Conservation (phyloP, 2,888 invertebrate species). For the Rhynchonema sp. region DNA sequence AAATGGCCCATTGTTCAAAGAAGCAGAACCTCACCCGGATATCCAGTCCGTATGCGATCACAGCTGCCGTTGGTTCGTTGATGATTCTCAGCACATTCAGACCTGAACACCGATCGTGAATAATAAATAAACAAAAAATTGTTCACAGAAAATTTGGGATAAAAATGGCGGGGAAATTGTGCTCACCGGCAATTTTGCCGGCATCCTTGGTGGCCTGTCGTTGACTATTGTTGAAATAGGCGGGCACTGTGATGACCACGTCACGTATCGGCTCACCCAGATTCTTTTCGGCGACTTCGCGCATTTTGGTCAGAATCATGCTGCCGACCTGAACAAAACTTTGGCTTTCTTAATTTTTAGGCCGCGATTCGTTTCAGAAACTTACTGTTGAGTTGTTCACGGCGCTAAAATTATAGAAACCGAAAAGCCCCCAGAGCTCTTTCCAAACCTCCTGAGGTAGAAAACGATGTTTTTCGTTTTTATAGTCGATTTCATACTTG, state of each 20-base stretch:
- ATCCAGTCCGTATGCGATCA: conserved; percentile 5
- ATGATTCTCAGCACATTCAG: neutral
- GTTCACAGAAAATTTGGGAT: too few species aligned
- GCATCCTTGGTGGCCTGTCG: conserved; percentile 95
- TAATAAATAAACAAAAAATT: too few species aligned
- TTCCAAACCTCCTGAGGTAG: neutral
- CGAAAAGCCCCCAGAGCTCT: conserved; percentile 40
- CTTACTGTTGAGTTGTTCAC: conserved; percentile 39
- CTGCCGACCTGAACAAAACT: conserved; percentile 86
- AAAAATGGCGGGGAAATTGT: too few species aligned
- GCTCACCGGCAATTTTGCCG: conserved; percentile 70
- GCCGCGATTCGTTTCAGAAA: conserved; percentile 85
- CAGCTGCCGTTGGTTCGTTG: conserved; percentile 20
- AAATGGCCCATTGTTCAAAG: too few species aligned
- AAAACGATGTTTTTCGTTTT: neutral
- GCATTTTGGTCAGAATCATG: conserved; percentile 91
- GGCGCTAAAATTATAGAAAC: conserved; percentile 6
- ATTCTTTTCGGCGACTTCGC: conserved; percentile 89
- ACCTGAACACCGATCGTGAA: too few species aligned
- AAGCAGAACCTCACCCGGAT: conserved; percentile 5
- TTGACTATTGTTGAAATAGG: conserved; percentile 94
- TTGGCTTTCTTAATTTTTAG: too few species aligned
- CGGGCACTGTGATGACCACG: conserved; percentile 75
- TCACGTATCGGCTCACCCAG: conserved; percentile 56
- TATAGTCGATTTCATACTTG: neutral